Percentiles rank a stretch among this genome's conserved stretches.
Evolutionary conservation across 2,797 vertebrate species (phyloP).

Genomic region (Agapornis canus): DNA sequence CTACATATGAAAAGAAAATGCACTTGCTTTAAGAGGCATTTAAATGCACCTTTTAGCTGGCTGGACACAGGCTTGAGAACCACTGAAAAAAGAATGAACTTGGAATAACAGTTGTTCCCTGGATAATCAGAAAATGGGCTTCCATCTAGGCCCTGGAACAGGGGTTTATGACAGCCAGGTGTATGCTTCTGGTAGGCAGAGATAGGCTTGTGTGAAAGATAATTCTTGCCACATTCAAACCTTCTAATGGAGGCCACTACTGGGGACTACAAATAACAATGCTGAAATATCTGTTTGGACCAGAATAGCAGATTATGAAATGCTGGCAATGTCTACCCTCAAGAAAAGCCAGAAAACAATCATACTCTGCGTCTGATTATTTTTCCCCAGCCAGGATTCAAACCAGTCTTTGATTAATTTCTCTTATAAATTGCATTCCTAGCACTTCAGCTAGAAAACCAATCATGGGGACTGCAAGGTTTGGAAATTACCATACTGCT

Average conservation of each 20-base stretch:
- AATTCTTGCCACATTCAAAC: conserved; percentile 26
- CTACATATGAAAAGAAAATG: not conserved
- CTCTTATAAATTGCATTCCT: conserved; percentile 29
- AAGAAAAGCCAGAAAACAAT: conserved; percentile 46
- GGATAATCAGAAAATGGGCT: conserved; percentile 20
- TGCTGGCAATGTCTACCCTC: conserved; percentile 21
- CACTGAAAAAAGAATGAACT: not conserved
- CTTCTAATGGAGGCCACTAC: not conserved
- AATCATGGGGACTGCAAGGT: not conserved
- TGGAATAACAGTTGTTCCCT: conserved; percentile 2
- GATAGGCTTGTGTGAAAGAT: conserved; percentile 4
- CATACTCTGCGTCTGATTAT: conserved; percentile 14
- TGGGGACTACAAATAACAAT: conserved; percentile 8
- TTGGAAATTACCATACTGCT: conserved; percentile 10
- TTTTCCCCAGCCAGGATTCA: conserved; percentile 18
- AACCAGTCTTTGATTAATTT: conserved; percentile 43
- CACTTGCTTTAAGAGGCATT: not conserved
- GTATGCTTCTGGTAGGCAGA: conserved; percentile 11
- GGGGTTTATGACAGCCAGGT: conserved; percentile 48
- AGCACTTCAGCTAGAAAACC: conserved; percentile 32
- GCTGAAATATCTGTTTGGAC: conserved; percentile 29
- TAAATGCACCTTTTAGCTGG: not conserved
- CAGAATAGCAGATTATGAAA: conserved; percentile 39
- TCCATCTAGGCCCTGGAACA: conserved; percentile 36
- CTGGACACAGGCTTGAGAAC: not conserved